Conservation (phyloP, 2,888 invertebrate genomes). For the Stenotaenia linearis region DNA sequence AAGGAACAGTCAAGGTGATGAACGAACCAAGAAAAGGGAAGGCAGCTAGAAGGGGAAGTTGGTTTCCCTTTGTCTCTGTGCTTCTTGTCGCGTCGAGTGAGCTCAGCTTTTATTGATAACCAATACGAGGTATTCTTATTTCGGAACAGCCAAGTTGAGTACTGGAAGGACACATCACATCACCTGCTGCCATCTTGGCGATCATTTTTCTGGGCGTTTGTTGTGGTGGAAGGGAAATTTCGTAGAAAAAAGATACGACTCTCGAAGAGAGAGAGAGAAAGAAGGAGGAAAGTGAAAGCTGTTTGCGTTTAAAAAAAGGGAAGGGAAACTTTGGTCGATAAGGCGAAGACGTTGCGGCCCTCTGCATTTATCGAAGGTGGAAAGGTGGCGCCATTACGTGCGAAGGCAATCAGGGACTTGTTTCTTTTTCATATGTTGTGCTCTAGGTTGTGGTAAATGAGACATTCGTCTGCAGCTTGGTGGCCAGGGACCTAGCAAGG, state of each 20-base stretch:
- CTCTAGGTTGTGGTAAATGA: neutral
- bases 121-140: neutral
- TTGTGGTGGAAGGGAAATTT: neutral
- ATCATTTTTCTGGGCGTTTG: neutral
- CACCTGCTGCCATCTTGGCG: neutral
- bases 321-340: neutral
- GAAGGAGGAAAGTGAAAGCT: neutral
- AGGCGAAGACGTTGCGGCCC: neutral
- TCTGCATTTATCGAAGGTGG: neutral
- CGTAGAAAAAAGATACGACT: neutral
- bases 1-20: neutral
- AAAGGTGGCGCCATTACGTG: neutral
- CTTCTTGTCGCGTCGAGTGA: neutral
- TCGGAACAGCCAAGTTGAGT: neutral
- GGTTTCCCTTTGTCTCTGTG: neutral
- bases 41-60: neutral
- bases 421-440: neutral
- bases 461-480: neutral
- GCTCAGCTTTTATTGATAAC: neutral
- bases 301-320: neutral
- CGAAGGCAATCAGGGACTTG: neutral
- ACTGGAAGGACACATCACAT: neutral
- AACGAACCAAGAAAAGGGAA: neutral
- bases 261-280: neutral
- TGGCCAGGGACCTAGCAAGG: neutral